Evolutionary conservation across 2,888 invertebrate species (phyloP).

Genomic region (Cantharis flavilabris): DNA sequence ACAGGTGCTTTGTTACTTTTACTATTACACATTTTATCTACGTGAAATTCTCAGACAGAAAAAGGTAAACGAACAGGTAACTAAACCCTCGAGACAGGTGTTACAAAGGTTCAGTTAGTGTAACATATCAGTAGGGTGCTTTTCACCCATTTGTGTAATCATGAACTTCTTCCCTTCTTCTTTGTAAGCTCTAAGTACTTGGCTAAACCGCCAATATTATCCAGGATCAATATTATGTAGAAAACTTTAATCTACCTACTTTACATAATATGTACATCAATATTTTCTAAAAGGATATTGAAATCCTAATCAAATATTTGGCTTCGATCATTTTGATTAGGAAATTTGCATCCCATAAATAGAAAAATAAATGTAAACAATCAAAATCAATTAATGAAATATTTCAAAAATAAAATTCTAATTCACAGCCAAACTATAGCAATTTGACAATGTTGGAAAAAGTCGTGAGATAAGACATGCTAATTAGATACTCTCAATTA

Average conservation of each 20-base stretch:
- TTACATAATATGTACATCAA: no score
- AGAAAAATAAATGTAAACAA: no score
- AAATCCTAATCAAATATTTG: no score
- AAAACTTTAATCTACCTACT: no score
- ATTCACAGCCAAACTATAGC: no score
- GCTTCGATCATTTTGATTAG: no score
- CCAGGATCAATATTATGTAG: background rate
- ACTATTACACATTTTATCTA: constrained; percentile 6
- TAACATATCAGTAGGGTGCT: constrained; percentile 26
- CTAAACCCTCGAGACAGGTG: constrained; percentile 24
- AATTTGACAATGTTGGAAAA: background rate
- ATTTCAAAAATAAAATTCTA: no score
- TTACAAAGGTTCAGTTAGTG: constrained; percentile 19
- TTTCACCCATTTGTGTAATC: constrained; percentile 24
- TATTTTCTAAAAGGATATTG: no score
- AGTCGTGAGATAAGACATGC: background rate
- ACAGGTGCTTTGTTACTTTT: background rate
- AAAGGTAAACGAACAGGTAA: constrained; percentile 19
- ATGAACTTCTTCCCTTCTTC: background rate
- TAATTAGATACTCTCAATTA: background rate
- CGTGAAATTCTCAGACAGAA: constrained; percentile 2
- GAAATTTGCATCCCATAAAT: no score
- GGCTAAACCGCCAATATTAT: background rate
- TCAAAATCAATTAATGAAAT: no score
- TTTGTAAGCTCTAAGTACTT: background rate